phyloP scores from a whole-genome alignment of 2,797 vertebrate genomes.

The Austrolebias charrua region DNA sequence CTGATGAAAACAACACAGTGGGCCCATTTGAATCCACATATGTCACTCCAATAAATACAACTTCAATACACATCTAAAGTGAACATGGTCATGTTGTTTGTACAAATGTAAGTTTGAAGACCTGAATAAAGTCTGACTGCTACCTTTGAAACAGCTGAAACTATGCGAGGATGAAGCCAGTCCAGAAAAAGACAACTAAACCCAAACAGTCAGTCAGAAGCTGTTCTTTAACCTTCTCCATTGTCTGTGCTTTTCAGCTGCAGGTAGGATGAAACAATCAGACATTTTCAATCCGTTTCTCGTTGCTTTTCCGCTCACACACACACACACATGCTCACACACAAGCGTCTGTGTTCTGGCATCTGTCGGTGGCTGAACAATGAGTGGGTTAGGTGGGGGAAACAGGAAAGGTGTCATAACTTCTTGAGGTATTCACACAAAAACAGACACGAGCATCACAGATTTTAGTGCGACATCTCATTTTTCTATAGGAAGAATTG shows the following conservation, averaged over 20 bases:
- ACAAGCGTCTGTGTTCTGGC: constrained; percentile 48
- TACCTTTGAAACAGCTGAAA: neutral
- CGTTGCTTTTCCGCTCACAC: constrained; percentile 52
- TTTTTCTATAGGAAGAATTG: neutral
- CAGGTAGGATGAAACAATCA: constrained; percentile 41
- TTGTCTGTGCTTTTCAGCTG: constrained; percentile 38
- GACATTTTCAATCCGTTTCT: constrained; percentile 68
- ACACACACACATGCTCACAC: constrained; percentile 1
- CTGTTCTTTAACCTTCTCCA: constrained; percentile 30
- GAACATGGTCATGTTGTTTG: too few relatives aligned
- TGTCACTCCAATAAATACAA: neutral
- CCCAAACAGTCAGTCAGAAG: constrained; percentile 11
- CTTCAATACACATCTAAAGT: neutral
- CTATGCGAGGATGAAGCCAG: constrained; percentile 4
- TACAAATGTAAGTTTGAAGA: neutral
- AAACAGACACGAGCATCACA: constrained; percentile 44
- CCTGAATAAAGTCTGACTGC: neutral
- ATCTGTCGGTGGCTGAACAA: constrained; percentile 67
- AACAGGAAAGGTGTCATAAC: constrained; percentile 45
- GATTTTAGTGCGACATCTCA: constrained; percentile 16
- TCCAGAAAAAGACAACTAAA: constrained; percentile 6
- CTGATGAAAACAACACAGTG: neutral
- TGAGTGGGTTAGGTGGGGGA: constrained; percentile 58
- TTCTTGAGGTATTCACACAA: constrained; percentile 48
- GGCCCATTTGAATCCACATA: neutral